Base-by-base conservation (phyloP, 2,113 vertebrate genomes). In the Oryzias curvinotus region DNA sequence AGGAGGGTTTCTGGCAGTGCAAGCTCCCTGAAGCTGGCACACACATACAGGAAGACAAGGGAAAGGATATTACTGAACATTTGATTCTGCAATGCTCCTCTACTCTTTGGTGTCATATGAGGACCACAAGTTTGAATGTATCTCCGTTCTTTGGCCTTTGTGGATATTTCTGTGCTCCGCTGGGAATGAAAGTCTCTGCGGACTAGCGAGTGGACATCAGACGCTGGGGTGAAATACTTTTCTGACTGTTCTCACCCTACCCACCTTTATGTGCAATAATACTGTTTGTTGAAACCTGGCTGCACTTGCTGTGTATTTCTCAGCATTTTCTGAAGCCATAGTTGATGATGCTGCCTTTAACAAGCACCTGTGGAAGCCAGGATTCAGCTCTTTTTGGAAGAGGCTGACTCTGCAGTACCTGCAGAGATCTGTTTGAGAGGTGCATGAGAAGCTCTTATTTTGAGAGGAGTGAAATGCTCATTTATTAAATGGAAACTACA, bases 11-110 rank as follows among this genome's bases (percentile, higher is more conserved):
- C 68, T 85, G 83, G 82, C 84, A 61, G 81, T 62, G 78, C 78
- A 88, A 82, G 87, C 72, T 75, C 76, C 78, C 85, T 87, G 76
- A 72, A 68, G 84, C 81, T 87, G 85, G 79, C 81, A 77, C 72
- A 75, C 77, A 74, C 61, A 70, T 16, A 78, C 53, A 78, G 73
- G 85, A 88, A 85, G 86, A 90, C 88, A 82, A 83, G 55, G 81
- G 77, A 87, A 65, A 75, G 80, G 89, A 87, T 85, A 80, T 89
- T 83, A 71, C 77, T 49, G 70, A 77, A 61, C 82, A 82, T 82
- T 87, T 53, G 75, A 10, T 61, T 14, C 66, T 41, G 19, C 26
- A 60, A 74, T 57, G 61, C 74, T 78, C 71, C 65, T 85, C 82
- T 66, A 52, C 62, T 55, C 44, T 61, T 65, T 74, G 59, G 46